Evolutionary conservation across 2,113 vertebrate genomes (phyloP), one percentile per base, ranked within the genome.

Genomic region (Lynx canadensis): DNA sequence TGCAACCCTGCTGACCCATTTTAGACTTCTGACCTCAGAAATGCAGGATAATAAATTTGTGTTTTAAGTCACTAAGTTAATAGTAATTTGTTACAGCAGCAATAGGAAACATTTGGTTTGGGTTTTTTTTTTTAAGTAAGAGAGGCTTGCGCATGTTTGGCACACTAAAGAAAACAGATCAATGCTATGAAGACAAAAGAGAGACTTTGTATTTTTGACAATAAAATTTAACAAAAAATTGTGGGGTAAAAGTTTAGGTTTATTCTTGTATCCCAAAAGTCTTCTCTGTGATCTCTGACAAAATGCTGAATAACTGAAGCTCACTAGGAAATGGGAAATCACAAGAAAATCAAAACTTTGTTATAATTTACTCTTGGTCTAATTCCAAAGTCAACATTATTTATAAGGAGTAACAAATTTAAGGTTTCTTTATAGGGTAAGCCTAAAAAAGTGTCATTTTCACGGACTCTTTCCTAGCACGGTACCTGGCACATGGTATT

Each of bases 301-400:
- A 65, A 85, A 71, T 36, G n/a, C 7, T 55, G 41, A 76, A 74
- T 9, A 74, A 82, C 9, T 94, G 13, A 95, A 68, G 36, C 60
- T 93, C 57, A 74, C 69, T 31, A 83, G 27, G 31, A 50, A 69
- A 82, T 50, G 23, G 6, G 13, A 91, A 45, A 91, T 50, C 36
- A 97, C 15, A 63, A 88, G 45, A 73, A 93, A 71, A 65, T 19
- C 76, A 33, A 10, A n/a, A 76, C 12, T 88, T 86, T 80, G 23
- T 36, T 74, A 60, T 48, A 81, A 91, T 92, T 97, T 92, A 90
- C 2, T 81, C 29, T 78, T 91, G 48, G 15, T 50, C 50, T 76
- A 96, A 88, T 60, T 94, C 69, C 55, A 91, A 74, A 95, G 82
- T 57, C 27, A 79, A 73, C n/a, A 80, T 92, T 94, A 87, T 78